Evolutionary conservation across 2,797 vertebrate species (phyloP).

Genomic region (Yasuhikotakia modesta): DNA sequence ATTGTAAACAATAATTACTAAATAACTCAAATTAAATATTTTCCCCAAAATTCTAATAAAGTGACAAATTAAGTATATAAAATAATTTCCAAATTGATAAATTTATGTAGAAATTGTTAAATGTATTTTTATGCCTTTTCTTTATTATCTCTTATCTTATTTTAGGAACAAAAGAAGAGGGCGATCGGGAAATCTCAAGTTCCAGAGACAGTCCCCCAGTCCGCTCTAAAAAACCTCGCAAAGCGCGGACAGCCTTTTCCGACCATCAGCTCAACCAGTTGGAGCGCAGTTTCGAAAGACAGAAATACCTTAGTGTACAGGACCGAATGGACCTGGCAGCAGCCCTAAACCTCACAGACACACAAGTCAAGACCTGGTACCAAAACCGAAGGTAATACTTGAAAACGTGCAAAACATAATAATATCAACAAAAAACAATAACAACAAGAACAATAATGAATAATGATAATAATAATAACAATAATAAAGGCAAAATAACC

Average conservation of each 20-base stretch:
- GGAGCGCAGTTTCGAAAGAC: constrained; percentile 94
- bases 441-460: not conserved
- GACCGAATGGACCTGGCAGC: constrained; percentile 97
- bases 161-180: constrained; percentile 90
- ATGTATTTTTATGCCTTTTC: not conserved
- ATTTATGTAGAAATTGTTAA: not conserved
- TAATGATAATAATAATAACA: not conserved
- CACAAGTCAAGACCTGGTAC: constrained; percentile 95
- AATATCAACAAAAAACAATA: not conserved
- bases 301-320: constrained; percentile 97
- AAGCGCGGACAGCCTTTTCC: constrained; percentile 93
- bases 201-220: constrained; percentile 93
- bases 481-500: not conserved
- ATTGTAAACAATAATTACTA: not conserved
- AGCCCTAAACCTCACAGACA: constrained; percentile 92
- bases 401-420: not conserved
- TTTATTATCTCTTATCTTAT: constrained; percentile 5
- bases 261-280: constrained; percentile 97
- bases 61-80: not conserved
- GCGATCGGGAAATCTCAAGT: constrained; percentile 92
- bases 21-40: not conserved
- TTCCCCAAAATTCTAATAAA: not conserved
- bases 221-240: constrained; percentile 93
- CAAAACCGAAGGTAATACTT: constrained; percentile 84
- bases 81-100: not conserved